Base-by-base conservation (phyloP, 2,888 invertebrate species). In the Euclidia mi region DNA sequence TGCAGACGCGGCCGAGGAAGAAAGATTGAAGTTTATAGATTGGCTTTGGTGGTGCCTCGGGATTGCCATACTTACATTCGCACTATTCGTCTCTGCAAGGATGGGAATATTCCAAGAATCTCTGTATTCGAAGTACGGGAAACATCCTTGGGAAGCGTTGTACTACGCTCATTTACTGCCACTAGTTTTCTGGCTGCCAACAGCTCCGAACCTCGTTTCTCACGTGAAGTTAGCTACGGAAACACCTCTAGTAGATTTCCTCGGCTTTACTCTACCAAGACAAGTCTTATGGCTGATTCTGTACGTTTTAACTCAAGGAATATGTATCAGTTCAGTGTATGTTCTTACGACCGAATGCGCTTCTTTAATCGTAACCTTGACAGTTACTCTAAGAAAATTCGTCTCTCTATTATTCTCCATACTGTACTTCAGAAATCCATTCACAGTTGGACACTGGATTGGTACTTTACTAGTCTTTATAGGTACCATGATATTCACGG, bases 71-170 rank as follows among this genome's bases (percentile, higher is more conserved):
- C 90, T 99, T 37, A 97, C 98, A 0, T 95, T 98, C 52, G 99
- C 99, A 0, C 92, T 99, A 47, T 97, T 99, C 75, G 95, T 99
- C 53, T 99, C 99, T 0, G 99, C 99, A 0, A 95, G 98, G 73
- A 98, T 99, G 98, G 99, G 99, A 1, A 97, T 98, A 58, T 98
- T 98, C 89, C 99, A 99, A 87, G 99, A 99, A 91, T 96, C 96
- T 0, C 88, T 99, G 2, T 98, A 98, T 82, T 94, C 95, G 20
- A 96, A 96, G 58, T 96, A 97, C 88, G 99, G 99, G 42, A 99
- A 99, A 88, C 97, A 98, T 94, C 98, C 99, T 0, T 96, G 96
- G 82, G 98, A 98, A 89, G 98, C 98, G 0, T 88, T 98, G 0
- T 98, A 96, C 91, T 98, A 97, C 79, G 97, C 98, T 95, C 99